A percentile compares a stretch with the other conserved stretches of the same genome.
Conservation (phyloP, 2,888 invertebrate genomes). For the Euclidia mi region DNA sequence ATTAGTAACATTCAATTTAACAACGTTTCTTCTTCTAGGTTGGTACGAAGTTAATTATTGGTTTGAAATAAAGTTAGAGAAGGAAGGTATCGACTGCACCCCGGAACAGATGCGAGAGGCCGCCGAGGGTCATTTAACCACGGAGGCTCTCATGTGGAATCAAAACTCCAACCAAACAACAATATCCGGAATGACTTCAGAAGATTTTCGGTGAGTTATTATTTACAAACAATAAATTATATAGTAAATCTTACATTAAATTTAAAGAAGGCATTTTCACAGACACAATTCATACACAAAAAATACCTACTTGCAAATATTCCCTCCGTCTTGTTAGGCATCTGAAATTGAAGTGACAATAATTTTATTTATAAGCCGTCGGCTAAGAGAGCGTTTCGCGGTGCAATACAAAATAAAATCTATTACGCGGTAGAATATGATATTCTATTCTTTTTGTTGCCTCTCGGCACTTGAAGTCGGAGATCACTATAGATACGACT, state of each 20-base stretch:
- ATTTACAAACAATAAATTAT: neutral
- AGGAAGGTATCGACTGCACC: slow-evolving; percentile 97
- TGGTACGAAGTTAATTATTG: slow-evolving; percentile 99
- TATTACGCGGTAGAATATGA: slow-evolving; percentile 27
- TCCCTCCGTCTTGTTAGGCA: slow-evolving; percentile 28
- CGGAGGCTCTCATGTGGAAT: slow-evolving; percentile 99
- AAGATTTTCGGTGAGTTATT: slow-evolving; percentile 93
- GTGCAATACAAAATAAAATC: slow-evolving; percentile 26
- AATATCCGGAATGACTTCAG: slow-evolving; percentile 98
- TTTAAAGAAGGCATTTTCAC: too few species aligned
- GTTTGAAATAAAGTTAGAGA: slow-evolving; percentile 97
- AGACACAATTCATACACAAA: too few species aligned
- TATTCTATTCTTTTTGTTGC: slow-evolving; percentile 62
- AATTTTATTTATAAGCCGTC: slow-evolving; percentile 45
- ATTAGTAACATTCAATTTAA: neutral
- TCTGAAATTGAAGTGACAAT: slow-evolving; percentile 39
- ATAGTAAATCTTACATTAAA: too few species aligned
- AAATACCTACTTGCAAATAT: slow-evolving; percentile 13
- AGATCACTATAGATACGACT: slow-evolving; percentile 52
- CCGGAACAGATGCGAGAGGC: slow-evolving; percentile 97
- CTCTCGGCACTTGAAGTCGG: slow-evolving; percentile 51
- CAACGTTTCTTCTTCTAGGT: slow-evolving; percentile 83
- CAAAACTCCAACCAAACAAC: slow-evolving; percentile 97
- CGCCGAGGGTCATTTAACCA: slow-evolving; percentile 99
- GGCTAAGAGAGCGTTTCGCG: slow-evolving; percentile 8